Evolutionary conservation across 1,140 invertebrate genomes (phyloP), one percentile per base, ranked within the genome.

Genomic region (Amyelois transitella): DNA sequence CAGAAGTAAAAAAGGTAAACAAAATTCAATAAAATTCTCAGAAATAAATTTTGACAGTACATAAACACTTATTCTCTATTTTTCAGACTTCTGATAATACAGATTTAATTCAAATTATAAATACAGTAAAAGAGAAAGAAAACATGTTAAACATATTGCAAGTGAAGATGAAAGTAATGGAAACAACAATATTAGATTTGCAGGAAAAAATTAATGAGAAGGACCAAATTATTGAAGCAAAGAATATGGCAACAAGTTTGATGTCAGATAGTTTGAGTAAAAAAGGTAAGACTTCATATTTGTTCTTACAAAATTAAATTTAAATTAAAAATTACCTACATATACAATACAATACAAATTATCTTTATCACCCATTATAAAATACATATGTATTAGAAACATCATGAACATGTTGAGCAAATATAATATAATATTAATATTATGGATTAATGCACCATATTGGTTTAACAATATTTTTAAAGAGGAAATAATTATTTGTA

Each of bases 181-280:
- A 95, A 75, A 91, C 89, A 7, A 90, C 87, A 60, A 89, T 94
- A 48, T 70, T 94, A 25, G 93, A 94, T 82, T 87, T 94, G 52
- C 92, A 93, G 87, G 95, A 96, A 83, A 94, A 93, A 82, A 89
- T 96, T 17, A 93, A 93, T 72, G 95, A 96, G 74, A 96, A 96
- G 80, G 94, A 96, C 78, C 93, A 93, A 70, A 94, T 97, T 43
- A 95, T 96, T 72, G 92, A 94, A 80, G 93, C 95, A 8, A 91
- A 95, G 80, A 96, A 94, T 62, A 92, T 93, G 86, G 95, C 95
- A 17, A 92, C 94, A 25, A 91, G 93, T n/a, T 84, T 95, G 53
- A 92, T 95, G 90, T 92, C 93, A 5, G 94, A 93, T 62, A 93
- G 92, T 78, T 86, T 95, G 49, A 93, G 91, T 62, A 92, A 91